Evolutionary conservation across 2,888 invertebrate genomes (phyloP).

Genomic region (Lutraria lutraria): DNA sequence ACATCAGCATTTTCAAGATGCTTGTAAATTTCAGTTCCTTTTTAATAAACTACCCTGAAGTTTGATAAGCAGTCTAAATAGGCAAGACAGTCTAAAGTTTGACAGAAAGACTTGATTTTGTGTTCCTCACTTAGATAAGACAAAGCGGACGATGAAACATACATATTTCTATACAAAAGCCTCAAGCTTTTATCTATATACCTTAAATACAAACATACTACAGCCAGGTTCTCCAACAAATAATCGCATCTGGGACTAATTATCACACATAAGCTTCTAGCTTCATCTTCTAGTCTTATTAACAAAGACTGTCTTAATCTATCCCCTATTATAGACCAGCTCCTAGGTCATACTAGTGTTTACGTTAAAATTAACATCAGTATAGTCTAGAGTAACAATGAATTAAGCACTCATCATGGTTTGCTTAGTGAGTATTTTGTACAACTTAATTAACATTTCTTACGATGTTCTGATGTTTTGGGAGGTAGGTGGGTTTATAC

Average conservation of each 20-base stretch:
- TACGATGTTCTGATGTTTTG: background rate
- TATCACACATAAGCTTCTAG: background rate
- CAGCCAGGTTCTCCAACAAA: background rate
- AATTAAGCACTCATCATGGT: background rate
- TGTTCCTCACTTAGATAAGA: too few relatives aligned
- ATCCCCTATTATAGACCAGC: background rate
- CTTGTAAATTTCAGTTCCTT: too few relatives aligned
- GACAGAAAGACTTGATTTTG: too few relatives aligned
- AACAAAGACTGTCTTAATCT: background rate
- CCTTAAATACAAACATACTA: background rate
- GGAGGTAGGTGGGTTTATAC: background rate
- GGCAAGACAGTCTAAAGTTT: too few relatives aligned
- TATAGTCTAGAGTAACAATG: background rate
- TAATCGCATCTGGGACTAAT: background rate
- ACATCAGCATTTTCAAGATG: too few relatives aligned
- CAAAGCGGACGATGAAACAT: background rate
- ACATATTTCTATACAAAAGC: background rate
- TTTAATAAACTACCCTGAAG: too few relatives aligned
- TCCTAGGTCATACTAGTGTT: background rate
- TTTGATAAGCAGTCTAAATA: too few relatives aligned
- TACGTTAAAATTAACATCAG: conserved; percentile 1
- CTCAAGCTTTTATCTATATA: background rate
- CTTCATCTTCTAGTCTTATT: background rate
- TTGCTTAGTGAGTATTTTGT: background rate
- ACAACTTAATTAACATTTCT: background rate